Evolutionary conservation across 1,140 invertebrate genomes (phyloP).

Genomic region (Tetramorium alpestre): DNA sequence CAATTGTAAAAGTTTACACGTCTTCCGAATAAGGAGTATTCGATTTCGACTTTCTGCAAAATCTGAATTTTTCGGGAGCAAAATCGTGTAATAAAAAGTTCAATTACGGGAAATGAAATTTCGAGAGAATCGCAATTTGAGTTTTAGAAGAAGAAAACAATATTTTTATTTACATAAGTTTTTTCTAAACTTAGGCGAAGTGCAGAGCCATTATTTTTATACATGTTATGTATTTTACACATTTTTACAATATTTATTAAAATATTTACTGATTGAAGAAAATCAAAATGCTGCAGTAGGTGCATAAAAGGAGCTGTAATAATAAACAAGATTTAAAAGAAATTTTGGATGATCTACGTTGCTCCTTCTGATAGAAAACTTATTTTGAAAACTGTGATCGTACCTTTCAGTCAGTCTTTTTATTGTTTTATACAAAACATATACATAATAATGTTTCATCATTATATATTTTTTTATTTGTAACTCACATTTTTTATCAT

Average conservation of each 20-base stretch:
- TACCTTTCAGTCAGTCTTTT: constrained; percentile 42
- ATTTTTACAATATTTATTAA: background rate
- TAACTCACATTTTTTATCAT: constrained; percentile 49
- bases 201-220: background rate
- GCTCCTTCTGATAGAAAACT: background rate
- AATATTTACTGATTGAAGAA: background rate
- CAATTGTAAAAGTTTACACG: constrained; percentile 20
- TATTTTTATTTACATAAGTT: background rate
- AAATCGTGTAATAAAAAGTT: background rate
- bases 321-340: background rate
- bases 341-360: background rate
- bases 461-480: background rate
- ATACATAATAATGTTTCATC: constrained; percentile 9
- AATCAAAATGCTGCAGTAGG: background rate
- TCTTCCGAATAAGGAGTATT: background rate
- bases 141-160: background rate
- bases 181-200: background rate
- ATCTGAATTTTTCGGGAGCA: constrained; percentile 9
- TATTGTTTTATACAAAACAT: background rate
- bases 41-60: background rate
- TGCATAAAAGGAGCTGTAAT: background rate
- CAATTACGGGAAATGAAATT: background rate
- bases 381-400: background rate
- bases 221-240: background rate
- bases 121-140: background rate